A percentile compares a stretch with the other conserved stretches of the same genome.
phyloP scores from a whole-genome alignment of 2,113 vertebrate genomes.

The Gymnarchus niloticus region DNA sequence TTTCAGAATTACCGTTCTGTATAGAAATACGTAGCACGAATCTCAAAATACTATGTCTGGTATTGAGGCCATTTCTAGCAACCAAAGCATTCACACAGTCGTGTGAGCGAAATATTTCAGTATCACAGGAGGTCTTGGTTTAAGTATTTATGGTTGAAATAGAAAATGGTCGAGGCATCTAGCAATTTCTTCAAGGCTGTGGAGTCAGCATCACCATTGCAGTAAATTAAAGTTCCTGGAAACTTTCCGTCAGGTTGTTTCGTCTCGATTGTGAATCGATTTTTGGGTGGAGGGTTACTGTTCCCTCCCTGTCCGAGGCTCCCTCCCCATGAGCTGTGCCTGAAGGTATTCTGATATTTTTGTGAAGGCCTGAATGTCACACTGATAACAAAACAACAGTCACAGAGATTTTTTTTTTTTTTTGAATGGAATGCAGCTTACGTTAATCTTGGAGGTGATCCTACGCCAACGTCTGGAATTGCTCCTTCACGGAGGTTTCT shows the following conservation, averaged over 20 bases:
- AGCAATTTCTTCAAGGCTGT: not conserved
- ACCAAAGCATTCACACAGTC: not conserved
- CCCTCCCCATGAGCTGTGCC: not conserved
- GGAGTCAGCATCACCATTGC: not conserved
- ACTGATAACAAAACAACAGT: not conserved
- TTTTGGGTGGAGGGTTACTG: not conserved
- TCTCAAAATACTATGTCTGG: not conserved
- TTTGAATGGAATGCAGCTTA: not conserved
- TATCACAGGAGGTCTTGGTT: not conserved
- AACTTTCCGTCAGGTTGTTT: not conserved
- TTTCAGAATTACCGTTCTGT: not conserved
- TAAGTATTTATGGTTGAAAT: slow-evolving; percentile 3
- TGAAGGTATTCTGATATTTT: not conserved
- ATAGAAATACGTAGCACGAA: not conserved
- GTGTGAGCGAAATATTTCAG: not conserved
- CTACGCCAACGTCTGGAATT: not conserved
- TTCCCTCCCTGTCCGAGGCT: not conserved
- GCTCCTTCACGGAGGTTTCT: not conserved
- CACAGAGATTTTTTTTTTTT: not conserved
- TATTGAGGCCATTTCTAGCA: not conserved
- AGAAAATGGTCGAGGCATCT: not conserved
- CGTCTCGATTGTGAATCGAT: not conserved
- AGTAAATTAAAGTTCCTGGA: not conserved
- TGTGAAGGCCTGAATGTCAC: not conserved
- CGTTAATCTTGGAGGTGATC: not conserved